A percentile compares a stretch with the other conserved stretches of the same genome.
Conservation (phyloP, 2,113 vertebrate genomes). For the Falco punctatus region DNA sequence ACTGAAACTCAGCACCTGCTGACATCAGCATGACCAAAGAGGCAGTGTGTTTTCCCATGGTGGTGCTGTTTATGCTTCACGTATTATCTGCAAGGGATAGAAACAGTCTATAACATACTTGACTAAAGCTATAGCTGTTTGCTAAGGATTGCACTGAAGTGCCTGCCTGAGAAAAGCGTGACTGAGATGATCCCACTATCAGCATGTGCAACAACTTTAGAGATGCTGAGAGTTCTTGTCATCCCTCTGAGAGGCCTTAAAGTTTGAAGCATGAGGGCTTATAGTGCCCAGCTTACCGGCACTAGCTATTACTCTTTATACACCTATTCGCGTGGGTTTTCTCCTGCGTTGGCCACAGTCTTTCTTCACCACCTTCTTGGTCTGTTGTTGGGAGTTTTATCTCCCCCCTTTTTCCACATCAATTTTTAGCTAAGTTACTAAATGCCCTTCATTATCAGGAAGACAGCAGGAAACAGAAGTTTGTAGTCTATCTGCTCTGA, state of each 20-base stretch:
- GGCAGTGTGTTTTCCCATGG: not conserved
- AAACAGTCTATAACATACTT: not conserved
- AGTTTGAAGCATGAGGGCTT: not conserved
- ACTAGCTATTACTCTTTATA: not conserved
- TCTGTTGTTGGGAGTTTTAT: not conserved
- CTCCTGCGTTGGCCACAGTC: not conserved
- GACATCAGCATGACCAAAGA: not conserved
- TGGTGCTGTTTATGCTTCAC: not conserved
- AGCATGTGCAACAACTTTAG: not conserved
- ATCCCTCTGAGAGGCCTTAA: not conserved
- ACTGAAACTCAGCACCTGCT: not conserved
- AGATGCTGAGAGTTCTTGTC: not conserved
- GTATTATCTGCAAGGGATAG: accelerated
- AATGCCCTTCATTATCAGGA: not conserved
- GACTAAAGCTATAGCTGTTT: not conserved
- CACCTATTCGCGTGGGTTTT: not conserved
- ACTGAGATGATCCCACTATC: not conserved
- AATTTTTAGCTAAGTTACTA: not conserved
- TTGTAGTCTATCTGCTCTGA: not conserved
- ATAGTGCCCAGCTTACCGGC: not conserved
- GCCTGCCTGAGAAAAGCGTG: not conserved
- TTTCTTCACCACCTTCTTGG: not conserved
- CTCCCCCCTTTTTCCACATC: not conserved
- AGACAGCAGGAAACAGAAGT: not conserved
- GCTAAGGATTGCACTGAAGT: not conserved